Evolutionary conservation across 2,797 vertebrate species (phyloP), one percentile per base, ranked within the genome.

Genomic region (Falco cherrug): DNA sequence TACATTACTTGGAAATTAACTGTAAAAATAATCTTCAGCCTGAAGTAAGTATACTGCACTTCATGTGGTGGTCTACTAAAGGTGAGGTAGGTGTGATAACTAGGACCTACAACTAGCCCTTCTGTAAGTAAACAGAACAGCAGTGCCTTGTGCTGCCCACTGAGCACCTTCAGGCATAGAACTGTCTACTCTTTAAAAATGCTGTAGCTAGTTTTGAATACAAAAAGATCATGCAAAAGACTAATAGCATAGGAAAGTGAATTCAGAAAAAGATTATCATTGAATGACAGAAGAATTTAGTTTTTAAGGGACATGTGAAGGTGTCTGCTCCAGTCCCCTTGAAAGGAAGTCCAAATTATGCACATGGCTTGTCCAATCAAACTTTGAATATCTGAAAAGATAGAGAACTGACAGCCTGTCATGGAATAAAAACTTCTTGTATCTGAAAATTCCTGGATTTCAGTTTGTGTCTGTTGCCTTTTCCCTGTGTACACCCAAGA

Each of bases 341-440:
- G 39, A 26, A 73, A 63, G 4, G 8, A 75, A 70, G 8, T 31
- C 16, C 35, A 65, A 43, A 45, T n/a, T 17, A 10, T 76, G 26
- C 31, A 54, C 48, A 19, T 8, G 6, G 16, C 31, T 75, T 71
- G 11, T 68, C 48, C 31, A 21, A 11, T 16, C 0, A 0, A 56
- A 10, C 16, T 67, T 33, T 83, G 33, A 89, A 8, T 50, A 64
- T 33, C 31, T 59, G 53, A 67, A 59, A 45, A 5, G 24, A 63
- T 11, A 28, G 67, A 76, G 29, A 48, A 54, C 25, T 63, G 21
- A 31, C 20, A 74, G 29, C 6, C 4, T 87, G 3, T 22, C 31
- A 48, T 2, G 6, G 12, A 75, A 12, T 29, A 83, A 63, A 83
- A 47, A 1, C 4, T 51, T 78, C 59, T 74, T 11, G 11, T 45